Base-by-base conservation (phyloP, 2,888 invertebrate genomes). In the Abrostola tripartita region DNA sequence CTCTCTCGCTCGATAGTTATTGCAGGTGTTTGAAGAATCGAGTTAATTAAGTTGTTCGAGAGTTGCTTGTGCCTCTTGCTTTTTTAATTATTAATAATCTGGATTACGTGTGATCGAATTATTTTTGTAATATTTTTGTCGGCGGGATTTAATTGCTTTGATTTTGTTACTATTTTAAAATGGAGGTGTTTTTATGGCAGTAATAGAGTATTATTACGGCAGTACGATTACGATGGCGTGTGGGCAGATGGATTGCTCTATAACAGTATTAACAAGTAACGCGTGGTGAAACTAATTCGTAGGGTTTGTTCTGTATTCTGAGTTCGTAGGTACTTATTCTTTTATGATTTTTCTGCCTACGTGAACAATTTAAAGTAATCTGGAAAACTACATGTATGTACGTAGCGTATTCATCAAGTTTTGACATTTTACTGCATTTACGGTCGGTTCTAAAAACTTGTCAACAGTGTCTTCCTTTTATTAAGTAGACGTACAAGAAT, bases 11-110 rank as follows among this genome's bases (percentile, higher is more conserved):
- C 71, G 70, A 68, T 65, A 42, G 37, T 63, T 40, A 47, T 64
- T 56, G 70, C 65, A 55, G 73, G 61, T 70, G 61, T 63, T 65
- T 56, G 71, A 62, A 55, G 71, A 62, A 55, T 79, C 49, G 69
- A 68, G 55, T 72, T 80, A 70, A 78, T 78, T 74, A 75, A 66
- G 65, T n/a, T 24, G 66, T 61, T 68, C 56, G 50, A 42, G 41
- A 40, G 37, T 57, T 65, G 42, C 52, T 53, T 59, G 38, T 63
- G 50, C 49, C 24, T 35, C 40, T 61, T 57, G 35, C 11, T 52
- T 66, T 64, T 67, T 66, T 70, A 73, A 76, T 73, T 58, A 62
- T 70, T 65, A 58, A 50, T 65, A 53, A 65, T 67, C 50, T 67
- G 54, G 47, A 76, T 63, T 52, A 42, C 24, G 47, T 63, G 71